Evolutionary conservation across 2,888 invertebrate species (phyloP).

Genomic region (Onthophagus sagittarius): DNA sequence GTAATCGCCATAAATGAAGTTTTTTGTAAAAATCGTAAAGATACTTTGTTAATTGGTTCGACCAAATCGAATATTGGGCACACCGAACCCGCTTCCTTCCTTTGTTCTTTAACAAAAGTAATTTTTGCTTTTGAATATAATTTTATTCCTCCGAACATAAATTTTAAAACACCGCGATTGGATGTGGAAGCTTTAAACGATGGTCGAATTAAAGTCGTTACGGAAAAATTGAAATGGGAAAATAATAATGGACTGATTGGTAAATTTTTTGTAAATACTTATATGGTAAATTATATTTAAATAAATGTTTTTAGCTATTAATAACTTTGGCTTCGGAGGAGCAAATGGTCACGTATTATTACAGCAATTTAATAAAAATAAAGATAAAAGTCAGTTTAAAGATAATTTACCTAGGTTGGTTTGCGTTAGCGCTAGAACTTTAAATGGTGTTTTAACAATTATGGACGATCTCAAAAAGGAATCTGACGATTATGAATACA

Average conservation of each 20-base stretch:
- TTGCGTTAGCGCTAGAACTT: slow-evolving; percentile 71
- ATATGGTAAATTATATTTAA: slow-evolving; percentile 31
- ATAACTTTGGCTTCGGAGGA: slow-evolving; percentile 91
- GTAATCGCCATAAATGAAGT: slow-evolving; percentile 75
- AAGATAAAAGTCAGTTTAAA: slow-evolving; percentile 60
- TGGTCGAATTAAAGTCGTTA: slow-evolving; percentile 67
- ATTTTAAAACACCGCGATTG: slow-evolving; percentile 54
- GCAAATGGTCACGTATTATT: slow-evolving; percentile 72
- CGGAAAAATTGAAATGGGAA: slow-evolving; percentile 63
- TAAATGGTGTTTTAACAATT: slow-evolving; percentile 64
- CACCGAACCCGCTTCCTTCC: slow-evolving; percentile 80
- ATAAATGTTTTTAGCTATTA: slow-evolving; percentile 48
- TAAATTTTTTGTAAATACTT: slow-evolving; percentile 22
- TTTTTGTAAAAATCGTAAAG: slow-evolving; percentile 70
- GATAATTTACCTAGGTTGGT: slow-evolving; percentile 69
- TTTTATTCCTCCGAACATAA: slow-evolving; percentile 79
- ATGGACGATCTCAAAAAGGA: slow-evolving; percentile 59
- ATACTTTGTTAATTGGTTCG: slow-evolving; percentile 80
- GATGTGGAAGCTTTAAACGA: slow-evolving; percentile 61
- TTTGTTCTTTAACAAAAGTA: slow-evolving; percentile 78
- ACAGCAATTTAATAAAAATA: slow-evolving; percentile 56
- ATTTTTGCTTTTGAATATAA: slow-evolving; percentile 69
- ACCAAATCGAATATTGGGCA: slow-evolving; percentile 95
- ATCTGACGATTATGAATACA: slow-evolving; percentile 34
- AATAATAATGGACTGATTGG: slow-evolving; percentile 69